Evolutionary conservation across 2,113 vertebrate species (phyloP), one percentile per base, ranked within the genome.

Genomic region (Camarhynchus parvulus): DNA sequence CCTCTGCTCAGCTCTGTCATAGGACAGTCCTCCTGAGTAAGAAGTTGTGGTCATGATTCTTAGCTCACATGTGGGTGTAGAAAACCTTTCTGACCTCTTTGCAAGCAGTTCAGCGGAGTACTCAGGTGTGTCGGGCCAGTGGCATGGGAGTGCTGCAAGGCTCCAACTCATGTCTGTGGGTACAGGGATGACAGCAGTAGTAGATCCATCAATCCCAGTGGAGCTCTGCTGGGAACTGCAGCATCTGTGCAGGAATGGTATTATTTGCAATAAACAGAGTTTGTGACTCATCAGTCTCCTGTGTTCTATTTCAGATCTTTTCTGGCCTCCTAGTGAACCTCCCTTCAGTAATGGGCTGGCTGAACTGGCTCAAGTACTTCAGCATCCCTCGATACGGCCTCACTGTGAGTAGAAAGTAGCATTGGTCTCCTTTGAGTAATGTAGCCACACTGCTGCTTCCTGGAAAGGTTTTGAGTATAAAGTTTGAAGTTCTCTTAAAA

Each of bases 311-410:
- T 59, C 90, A 98, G 97, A 91, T 98, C 53, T 97, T 98, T 72
- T 98, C 97, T 28, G 97, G 97, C 35, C 96, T 98, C 44, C 81
- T 98, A 31, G 97, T 97, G 85, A 98, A 98, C 66, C 94, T 98
- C 33, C 95, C 97, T 49, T 95, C 95, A 49, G 68, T 98, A 53
- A 97, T 97, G 96, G 77, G 7, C 30, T 98, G 97, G 97, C 61
- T 98, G 81, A 96, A 96, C 89, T 98, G 97, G 97, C 95, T 98
- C 49, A 96, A 97, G 58, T 98, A 97, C 80, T 94, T 98, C 62
- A 97, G 97, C 87, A 98, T 97, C 61, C 97, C 97, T 22, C 87
- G 96, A 91, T 97, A 98, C 0, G 97, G 97, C 66, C 86, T 98
- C 42, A 97, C 96, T 37, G 97, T 98, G 49, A 97, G 97, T 97